Evolutionary conservation across 2,797 vertebrate species (phyloP).

Genomic region (Ptychadena robeensis): DNA sequence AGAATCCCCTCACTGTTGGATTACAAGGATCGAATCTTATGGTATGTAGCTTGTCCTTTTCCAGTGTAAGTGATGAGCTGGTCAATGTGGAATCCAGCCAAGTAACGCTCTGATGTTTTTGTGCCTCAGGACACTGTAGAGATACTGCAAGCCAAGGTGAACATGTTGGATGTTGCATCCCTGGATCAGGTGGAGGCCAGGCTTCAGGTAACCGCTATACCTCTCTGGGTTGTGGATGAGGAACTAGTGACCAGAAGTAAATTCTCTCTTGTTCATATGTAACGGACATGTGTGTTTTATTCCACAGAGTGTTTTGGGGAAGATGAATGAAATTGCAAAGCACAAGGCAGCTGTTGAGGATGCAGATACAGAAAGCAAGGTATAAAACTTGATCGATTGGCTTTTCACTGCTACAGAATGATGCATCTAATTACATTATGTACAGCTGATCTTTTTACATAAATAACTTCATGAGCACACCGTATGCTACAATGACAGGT

Average conservation of each 20-base stretch:
- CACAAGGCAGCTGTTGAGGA: constrained; percentile 90
- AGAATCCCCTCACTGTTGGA: constrained; percentile 88
- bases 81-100: background rate
- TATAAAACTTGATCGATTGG: constrained; percentile 57
- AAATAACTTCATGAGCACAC: too few relatives aligned
- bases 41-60: constrained; percentile 70
- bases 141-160: constrained; percentile 90
- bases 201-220: constrained; percentile 81
- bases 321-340: constrained; percentile 94
- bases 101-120: background rate
- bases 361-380: constrained; percentile 91
- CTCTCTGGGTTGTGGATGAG: background rate
- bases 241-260: too few relatives aligned
- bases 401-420: too few relatives aligned
- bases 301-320: constrained; percentile 88
- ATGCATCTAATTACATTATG: too few relatives aligned
- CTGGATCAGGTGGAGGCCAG: constrained; percentile 94
- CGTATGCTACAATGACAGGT: background rate
- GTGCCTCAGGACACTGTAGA: constrained; percentile 86
- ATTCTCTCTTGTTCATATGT: too few relatives aligned
- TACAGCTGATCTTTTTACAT: too few relatives aligned
- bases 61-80: background rate
- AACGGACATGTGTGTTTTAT: constrained; percentile 15
- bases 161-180: constrained; percentile 84
- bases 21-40: constrained; percentile 87